These are phyloP conservation scores for Yponomeuta sedellus DNA, from an alignment of 2,888 invertebrate genomes.

Conservation along the genomic window DNA sequence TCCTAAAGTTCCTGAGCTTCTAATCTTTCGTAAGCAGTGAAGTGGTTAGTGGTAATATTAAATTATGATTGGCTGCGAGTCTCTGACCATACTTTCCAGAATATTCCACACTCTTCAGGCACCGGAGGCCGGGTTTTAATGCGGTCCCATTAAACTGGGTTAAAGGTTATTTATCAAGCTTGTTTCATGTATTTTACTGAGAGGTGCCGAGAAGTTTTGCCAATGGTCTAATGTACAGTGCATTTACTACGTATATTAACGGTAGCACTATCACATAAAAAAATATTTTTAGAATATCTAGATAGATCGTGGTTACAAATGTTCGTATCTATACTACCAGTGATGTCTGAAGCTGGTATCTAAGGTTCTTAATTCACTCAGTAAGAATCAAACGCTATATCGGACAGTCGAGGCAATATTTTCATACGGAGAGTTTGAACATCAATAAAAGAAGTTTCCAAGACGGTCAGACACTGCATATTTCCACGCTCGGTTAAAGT, in stretches of 20 bases:
- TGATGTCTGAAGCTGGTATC: too few species aligned
- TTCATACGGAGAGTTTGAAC: neutral
- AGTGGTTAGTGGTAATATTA: neutral
- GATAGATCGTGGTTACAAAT: too few species aligned
- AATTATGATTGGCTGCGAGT: neutral
- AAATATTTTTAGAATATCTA: too few species aligned
- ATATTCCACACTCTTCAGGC: neutral
- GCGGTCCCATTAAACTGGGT: neutral
- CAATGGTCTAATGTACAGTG: too few species aligned
- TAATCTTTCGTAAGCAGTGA: too few species aligned
- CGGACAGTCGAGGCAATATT: too few species aligned
- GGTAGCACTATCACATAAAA: too few species aligned
- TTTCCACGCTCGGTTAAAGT: neutral
- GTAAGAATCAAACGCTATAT: too few species aligned
- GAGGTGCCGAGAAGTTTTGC: neutral
- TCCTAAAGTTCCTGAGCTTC: too few species aligned
- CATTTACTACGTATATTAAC: too few species aligned
- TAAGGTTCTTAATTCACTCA: too few species aligned
- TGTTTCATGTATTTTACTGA: neutral
- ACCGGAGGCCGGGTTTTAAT: neutral
- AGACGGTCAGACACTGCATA: neutral
- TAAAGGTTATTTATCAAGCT: neutral
- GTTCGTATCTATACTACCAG: too few species aligned
- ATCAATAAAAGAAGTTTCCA: neutral
- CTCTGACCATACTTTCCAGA: neutral